Evolutionary conservation across 2,888 invertebrate genomes (phyloP).

Genomic region (Melinopterus prodromus): DNA sequence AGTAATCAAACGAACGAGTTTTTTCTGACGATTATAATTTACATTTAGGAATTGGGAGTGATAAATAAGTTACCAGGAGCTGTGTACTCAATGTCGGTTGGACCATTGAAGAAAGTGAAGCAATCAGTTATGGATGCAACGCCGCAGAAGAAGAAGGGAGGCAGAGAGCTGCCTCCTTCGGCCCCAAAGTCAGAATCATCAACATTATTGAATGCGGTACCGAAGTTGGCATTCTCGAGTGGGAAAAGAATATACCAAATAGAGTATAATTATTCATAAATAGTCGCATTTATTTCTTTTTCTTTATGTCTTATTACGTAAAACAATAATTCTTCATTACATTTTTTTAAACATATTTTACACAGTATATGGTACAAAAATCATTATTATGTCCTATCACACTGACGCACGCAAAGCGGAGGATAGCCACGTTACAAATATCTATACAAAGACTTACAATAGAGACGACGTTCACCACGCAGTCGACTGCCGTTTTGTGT

Average conservation of each 20-base stretch:
- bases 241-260: slow-evolving; percentile 67
- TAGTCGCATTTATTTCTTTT: slow-evolving; percentile 47
- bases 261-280: slow-evolving; percentile 53
- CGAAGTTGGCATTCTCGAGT: slow-evolving; percentile 42
- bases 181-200: slow-evolving; percentile 1
- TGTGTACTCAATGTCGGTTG: slow-evolving; percentile 67
- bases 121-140: not conserved
- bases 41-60: slow-evolving; percentile 65
- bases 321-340: slow-evolving; percentile 43
- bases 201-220: slow-evolving; percentile 5
- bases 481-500: slow-evolving; percentile 11
- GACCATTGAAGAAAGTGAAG: slow-evolving; percentile 60
- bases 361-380: slow-evolving; percentile 70
- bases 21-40: not conserved
- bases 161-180: not conserved
- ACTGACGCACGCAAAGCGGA: slow-evolving; percentile 61
- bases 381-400: slow-evolving; percentile 55
- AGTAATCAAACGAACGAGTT: not conserved
- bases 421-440: slow-evolving; percentile 49
- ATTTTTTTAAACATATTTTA: slow-evolving; percentile 61
- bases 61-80: slow-evolving; percentile 66
- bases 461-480: not conserved
- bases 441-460: slow-evolving; percentile 29
- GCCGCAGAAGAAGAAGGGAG: slow-evolving; percentile 13
- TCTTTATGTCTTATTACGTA: slow-evolving; percentile 45